Conservation (phyloP, 2,113 vertebrate species). For the Oryzias celebensis region DNA sequence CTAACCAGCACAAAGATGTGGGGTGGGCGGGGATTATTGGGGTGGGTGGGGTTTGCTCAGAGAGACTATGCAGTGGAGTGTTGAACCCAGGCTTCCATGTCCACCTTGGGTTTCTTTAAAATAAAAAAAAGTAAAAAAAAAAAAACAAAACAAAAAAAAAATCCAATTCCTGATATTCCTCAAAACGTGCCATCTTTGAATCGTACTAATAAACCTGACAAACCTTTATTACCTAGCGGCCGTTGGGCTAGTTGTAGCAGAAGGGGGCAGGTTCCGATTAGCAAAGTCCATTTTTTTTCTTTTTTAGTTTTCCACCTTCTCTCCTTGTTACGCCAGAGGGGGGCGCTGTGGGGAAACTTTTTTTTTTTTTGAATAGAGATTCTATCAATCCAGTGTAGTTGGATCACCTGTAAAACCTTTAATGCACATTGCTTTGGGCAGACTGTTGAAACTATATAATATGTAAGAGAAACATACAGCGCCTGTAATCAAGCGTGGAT, state of each 20-base stretch:
- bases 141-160: conserved; percentile 28
- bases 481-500: conserved; percentile 65
- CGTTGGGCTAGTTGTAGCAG: conserved; percentile 81
- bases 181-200: conserved; percentile 80
- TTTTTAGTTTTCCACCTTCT: conserved; percentile 51
- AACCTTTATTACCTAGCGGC: conserved; percentile 64
- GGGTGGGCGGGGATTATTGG: conserved; percentile 27
- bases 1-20: conserved; percentile 82
- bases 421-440: conserved; percentile 81
- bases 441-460: conserved; percentile 78
- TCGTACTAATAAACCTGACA: conserved; percentile 48
- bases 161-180: conserved; percentile 70
- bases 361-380: conserved; percentile 76
- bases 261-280: conserved; percentile 62
- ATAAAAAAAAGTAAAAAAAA: conserved; percentile 20
- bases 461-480: conserved; percentile 67
- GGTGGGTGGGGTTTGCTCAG: conserved; percentile 58
- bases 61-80: conserved; percentile 82
- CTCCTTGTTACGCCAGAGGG: conserved; percentile 42
- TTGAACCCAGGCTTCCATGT: conserved; percentile 76
- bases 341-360: conserved; percentile 60
- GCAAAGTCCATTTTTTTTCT: conserved; percentile 61
- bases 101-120: conserved; percentile 57
- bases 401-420: conserved; percentile 74
- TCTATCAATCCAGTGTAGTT: conserved; percentile 71